phyloP scores from a whole-genome alignment of 1,140 invertebrate genomes.

The Bombus sibiricus region DNA sequence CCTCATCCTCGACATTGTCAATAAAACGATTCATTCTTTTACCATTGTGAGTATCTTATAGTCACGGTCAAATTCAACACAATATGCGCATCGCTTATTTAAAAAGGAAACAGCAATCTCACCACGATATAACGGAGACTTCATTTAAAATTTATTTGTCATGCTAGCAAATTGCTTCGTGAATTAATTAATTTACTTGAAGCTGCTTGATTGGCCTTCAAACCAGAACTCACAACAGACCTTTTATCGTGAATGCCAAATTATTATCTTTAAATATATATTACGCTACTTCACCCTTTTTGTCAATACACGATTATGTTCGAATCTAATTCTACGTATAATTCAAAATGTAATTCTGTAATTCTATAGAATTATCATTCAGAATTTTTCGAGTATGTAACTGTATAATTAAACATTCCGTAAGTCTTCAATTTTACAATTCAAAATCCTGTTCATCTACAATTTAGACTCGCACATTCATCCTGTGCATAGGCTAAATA shows the following conservation, averaged over 20 bases:
- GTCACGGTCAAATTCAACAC: neutral
- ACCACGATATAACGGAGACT: neutral
- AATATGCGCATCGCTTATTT: neutral
- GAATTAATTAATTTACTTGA: slow-evolving; percentile 13
- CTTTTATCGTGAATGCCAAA: neutral
- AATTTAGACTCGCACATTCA: neutral
- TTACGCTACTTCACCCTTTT: neutral
- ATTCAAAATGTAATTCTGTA: neutral
- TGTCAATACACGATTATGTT: neutral
- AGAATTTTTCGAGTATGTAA: too few relatives aligned
- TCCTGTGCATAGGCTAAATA: neutral
- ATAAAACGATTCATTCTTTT: neutral
- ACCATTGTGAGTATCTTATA: neutral
- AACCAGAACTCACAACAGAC: neutral
- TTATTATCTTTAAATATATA: neutral
- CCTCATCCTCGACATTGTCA: neutral
- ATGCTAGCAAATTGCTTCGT: slow-evolving; percentile 21
- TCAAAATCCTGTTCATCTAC: too few relatives aligned
- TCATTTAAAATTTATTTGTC: slow-evolving; percentile 1
- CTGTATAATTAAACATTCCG: too few relatives aligned
- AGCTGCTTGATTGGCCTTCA: neutral
- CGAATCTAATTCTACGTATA: neutral
- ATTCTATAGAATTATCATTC: neutral
- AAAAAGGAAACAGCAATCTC: slow-evolving; percentile 24
- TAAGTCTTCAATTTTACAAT: too few relatives aligned